phyloP scores from a whole-genome alignment of 2,888 invertebrate genomes.

The Stenoptilia bipunctidactyla region DNA sequence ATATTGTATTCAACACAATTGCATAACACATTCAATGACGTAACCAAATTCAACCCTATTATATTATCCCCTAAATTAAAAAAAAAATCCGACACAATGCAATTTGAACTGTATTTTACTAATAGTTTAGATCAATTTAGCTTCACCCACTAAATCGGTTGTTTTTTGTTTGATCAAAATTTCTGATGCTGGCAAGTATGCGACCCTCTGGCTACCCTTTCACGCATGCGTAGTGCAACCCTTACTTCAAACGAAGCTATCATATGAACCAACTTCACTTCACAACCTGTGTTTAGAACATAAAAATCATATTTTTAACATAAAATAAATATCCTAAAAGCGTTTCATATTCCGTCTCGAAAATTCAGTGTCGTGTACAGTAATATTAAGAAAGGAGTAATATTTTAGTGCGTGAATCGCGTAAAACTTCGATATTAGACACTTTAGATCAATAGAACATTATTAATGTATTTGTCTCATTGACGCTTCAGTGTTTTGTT shows the following conservation, averaged over 20 bases:
- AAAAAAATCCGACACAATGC: not conserved
- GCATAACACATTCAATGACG: slow-evolving; percentile 35
- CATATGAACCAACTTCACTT: slow-evolving; percentile 55
- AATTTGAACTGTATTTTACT: slow-evolving; percentile 28
- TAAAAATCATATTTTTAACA: slow-evolving; percentile 46
- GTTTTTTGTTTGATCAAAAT: slow-evolving; percentile 6
- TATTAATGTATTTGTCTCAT: slow-evolving; percentile 65
- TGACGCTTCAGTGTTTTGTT: slow-evolving; percentile 37
- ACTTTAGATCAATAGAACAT: slow-evolving; percentile 49
- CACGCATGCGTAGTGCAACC: slow-evolving; percentile 46
- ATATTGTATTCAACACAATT: slow-evolving; percentile 15
- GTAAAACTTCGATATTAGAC: not conserved
- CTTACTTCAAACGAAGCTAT: slow-evolving; percentile 59
- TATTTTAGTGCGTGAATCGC: slow-evolving; percentile 11
- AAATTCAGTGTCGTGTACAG: slow-evolving; percentile 14
- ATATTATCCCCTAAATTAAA: slow-evolving; percentile 17
- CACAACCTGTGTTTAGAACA: slow-evolving; percentile 50
- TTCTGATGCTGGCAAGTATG: slow-evolving; percentile 45
- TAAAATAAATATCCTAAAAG: slow-evolving; percentile 40
- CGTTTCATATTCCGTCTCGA: slow-evolving; percentile 54
- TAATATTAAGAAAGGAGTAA: slow-evolving; percentile 16
- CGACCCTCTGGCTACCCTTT: slow-evolving; percentile 34
- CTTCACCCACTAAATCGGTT: slow-evolving; percentile 21
- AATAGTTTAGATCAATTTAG: slow-evolving; percentile 25
- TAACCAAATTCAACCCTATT: slow-evolving; percentile 30